Conservation (phyloP, 2,113 vertebrate genomes). For the Tragelaphus imberbis region DNA sequence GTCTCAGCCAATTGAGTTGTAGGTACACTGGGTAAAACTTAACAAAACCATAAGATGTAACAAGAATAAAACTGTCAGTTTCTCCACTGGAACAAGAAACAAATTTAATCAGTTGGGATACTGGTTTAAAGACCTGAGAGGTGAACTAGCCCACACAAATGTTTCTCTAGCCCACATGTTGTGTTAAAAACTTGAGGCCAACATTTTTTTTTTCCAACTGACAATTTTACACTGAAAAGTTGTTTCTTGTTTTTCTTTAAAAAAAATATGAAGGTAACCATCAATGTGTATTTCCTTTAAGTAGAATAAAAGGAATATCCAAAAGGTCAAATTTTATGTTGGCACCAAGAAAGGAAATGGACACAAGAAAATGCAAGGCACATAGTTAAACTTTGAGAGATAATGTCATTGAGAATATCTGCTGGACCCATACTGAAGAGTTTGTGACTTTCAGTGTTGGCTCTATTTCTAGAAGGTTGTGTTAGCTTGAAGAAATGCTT, state of each 20-base stretch:
- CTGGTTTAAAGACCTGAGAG: neutral
- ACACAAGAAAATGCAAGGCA: neutral
- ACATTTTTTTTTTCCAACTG: neutral
- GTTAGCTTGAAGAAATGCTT: neutral
- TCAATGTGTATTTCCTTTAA: neutral
- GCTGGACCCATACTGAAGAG: fast-evolving
- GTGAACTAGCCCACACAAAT: too few relatives aligned
- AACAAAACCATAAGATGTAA: neutral
- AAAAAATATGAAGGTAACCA: neutral
- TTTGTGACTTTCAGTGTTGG: neutral
- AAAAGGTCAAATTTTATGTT: neutral
- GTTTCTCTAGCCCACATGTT: neutral
- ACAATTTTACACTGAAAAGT: neutral
- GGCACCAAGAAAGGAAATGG: neutral
- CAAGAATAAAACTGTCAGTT: neutral
- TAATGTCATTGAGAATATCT: fast-evolving
- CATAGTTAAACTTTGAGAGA: neutral
- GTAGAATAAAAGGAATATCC: neutral
- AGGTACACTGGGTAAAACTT: neutral
- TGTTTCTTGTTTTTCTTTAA: neutral
- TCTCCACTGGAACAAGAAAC: neutral
- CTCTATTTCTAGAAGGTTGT: neutral
- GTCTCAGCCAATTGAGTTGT: too few relatives aligned
- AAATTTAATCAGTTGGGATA: neutral
- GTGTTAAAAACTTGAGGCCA: neutral